These are phyloP conservation scores for Homarus americanus DNA, from an alignment of 1,140 invertebrate genomes.

Conservation along the genomic window DNA sequence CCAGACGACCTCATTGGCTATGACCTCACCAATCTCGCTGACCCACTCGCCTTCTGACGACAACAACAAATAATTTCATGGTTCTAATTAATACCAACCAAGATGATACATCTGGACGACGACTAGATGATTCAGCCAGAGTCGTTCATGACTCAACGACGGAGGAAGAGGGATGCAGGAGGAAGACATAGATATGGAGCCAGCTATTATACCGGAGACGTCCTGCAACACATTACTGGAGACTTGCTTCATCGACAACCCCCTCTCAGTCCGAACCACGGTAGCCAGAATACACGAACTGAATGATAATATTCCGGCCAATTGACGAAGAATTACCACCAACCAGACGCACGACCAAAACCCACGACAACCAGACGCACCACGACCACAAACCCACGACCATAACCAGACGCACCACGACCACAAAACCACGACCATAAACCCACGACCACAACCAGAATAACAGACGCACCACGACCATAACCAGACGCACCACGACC, in stretches of 20 bases:
- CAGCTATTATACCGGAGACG: slow-evolving; percentile 44
- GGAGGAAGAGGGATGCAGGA: background rate
- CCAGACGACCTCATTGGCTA: background rate
- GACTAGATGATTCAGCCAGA: background rate
- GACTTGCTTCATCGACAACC: slow-evolving; percentile 7
- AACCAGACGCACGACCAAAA: background rate
- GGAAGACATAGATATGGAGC: slow-evolving; percentile 30
- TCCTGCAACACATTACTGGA: slow-evolving; percentile 54
- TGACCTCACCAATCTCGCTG: background rate
- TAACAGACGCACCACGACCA: no score
- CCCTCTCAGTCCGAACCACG: background rate
- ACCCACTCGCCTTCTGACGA: slow-evolving; percentile 58
- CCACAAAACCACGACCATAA: background rate
- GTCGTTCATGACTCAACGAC: background rate
- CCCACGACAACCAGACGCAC: background rate
- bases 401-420: background rate
- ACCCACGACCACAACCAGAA: no score
- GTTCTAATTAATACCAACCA: background rate
- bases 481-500: background rate
- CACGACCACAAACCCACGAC: background rate
- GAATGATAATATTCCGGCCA: no score
- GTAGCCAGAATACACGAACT: no score
- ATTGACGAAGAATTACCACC: background rate
- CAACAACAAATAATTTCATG: background rate
- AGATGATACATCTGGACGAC: slow-evolving; percentile 34